A percentile compares a stretch with the other conserved stretches of the same genome.
Conservation (phyloP, 2,888 invertebrate species). For the Baccha elongata region DNA sequence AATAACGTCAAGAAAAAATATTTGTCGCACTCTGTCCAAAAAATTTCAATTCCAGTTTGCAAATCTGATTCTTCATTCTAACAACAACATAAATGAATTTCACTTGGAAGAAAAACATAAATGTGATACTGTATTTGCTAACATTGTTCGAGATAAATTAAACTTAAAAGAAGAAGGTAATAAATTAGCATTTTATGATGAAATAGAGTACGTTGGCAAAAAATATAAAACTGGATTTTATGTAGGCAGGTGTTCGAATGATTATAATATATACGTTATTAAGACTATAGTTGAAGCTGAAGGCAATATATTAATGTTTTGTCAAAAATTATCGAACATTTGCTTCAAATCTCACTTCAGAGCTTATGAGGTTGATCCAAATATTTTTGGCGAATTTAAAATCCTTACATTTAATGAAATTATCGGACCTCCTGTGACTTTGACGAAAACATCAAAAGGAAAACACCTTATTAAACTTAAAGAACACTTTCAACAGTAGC, state of each 20-base stretch:
- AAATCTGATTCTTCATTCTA: conserved; percentile 24
- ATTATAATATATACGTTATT: conserved; percentile 32
- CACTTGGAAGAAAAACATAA: conserved; percentile 4
- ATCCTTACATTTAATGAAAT: conserved; percentile 15
- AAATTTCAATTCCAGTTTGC: conserved; percentile 19
- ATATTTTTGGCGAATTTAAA: conserved; percentile 14
- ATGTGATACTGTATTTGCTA: conserved; percentile 22
- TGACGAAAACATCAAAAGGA: conserved; percentile 36
- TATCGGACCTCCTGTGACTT: conserved; percentile 26
- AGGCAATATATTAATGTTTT: conserved; percentile 29
- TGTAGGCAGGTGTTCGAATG: conserved; percentile 27
- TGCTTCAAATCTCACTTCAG: conserved; percentile 26
- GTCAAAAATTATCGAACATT: conserved; percentile 33
- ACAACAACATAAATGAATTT: conserved; percentile 13
- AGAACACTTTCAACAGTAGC: conserved; percentile 29
- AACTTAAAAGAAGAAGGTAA: conserved; percentile 19
- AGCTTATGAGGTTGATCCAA: conserved; percentile 27
- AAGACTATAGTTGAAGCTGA: conserved; percentile 12
- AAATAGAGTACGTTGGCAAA: conserved; percentile 20
- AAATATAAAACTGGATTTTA: conserved; percentile 24
- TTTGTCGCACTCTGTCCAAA: conserved; percentile 1
- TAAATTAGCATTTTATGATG: conserved; percentile 18
- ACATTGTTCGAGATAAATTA: conserved; percentile 4
- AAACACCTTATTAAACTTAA: conserved; percentile 25
- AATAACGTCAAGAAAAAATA: neutral